A percentile compares a stretch with the other conserved stretches of the same genome.
phyloP scores from a whole-genome alignment of 2,113 vertebrate species.

The Holacanthus passer region DNA sequence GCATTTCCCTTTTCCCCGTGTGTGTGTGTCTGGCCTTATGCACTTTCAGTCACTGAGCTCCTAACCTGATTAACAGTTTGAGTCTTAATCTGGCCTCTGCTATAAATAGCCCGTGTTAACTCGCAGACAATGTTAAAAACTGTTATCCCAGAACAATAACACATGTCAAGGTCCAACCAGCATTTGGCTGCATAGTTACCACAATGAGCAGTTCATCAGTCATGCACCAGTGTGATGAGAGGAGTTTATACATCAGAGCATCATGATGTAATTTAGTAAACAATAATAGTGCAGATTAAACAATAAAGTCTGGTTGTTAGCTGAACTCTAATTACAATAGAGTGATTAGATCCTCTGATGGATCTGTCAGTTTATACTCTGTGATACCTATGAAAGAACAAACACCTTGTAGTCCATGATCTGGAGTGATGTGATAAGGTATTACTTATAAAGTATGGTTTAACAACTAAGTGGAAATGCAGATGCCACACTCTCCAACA shows the following conservation, averaged over 20 bases:
- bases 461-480: neutral
- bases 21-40: slow-evolving; percentile 12
- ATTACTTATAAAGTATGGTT: neutral
- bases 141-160: neutral
- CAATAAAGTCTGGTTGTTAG: neutral
- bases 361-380: neutral
- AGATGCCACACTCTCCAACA: too few relatives aligned
- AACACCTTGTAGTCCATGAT: neutral
- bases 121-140: neutral
- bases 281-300: neutral
- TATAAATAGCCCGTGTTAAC: slow-evolving; percentile 65
- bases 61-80: slow-evolving; percentile 78
- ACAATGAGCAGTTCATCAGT: neutral
- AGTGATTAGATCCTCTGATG: neutral
- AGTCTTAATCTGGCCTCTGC: slow-evolving; percentile 63
- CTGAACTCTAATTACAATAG: neutral
- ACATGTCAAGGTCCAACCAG: neutral
- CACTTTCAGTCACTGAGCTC: slow-evolving; percentile 65
- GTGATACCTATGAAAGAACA: neutral
- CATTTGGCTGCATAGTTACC: neutral
- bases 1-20: neutral
- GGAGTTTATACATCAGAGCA: neutral
- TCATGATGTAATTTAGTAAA: neutral
- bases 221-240: neutral
- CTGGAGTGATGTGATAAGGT: neutral